Evolutionary conservation across 2,113 vertebrate species (phyloP).

Genomic region (Rhineura floridana): DNA sequence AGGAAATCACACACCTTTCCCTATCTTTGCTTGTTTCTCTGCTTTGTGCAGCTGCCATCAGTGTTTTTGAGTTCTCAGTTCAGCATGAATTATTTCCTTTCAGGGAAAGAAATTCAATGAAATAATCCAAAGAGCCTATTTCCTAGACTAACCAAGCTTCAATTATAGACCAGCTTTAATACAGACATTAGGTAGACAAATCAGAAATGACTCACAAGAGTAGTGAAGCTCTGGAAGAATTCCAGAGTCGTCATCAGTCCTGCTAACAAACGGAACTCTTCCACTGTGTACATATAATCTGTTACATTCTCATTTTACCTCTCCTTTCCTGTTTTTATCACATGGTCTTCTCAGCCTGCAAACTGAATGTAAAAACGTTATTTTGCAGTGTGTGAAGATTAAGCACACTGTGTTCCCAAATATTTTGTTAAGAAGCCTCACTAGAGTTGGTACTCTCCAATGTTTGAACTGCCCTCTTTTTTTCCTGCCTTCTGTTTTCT

Average conservation of each 20-base stretch:
- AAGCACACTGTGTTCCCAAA: not conserved
- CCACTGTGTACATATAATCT: not conserved
- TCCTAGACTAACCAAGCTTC: not conserved
- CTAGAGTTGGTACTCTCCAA: not conserved
- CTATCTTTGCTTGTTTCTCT: not conserved
- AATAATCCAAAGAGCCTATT: not conserved
- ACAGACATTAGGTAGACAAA: not conserved
- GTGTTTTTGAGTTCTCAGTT: not conserved
- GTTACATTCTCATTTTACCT: not conserved
- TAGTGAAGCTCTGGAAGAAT: conserved; percentile 8
- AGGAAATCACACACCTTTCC: conserved; percentile 10
- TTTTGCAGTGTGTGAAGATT: not conserved
- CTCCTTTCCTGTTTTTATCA: not conserved
- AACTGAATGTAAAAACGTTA: not conserved
- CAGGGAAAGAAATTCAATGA: not conserved
- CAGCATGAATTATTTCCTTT: conserved; percentile 18
- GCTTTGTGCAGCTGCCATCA: not conserved
- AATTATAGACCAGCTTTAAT: conserved; percentile 9
- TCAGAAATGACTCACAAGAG: conserved; percentile 13
- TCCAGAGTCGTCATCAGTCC: not conserved
- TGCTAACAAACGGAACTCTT: conserved; percentile 5
- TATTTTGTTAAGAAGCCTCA: conserved; percentile 6
- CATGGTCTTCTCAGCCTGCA: not conserved
- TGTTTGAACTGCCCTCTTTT: not conserved
- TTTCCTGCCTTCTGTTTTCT: not conserved